These are phyloP conservation scores for Perdita meconis DNA, from an alignment of 2,888 invertebrate species.

Conservation along the genomic window DNA sequence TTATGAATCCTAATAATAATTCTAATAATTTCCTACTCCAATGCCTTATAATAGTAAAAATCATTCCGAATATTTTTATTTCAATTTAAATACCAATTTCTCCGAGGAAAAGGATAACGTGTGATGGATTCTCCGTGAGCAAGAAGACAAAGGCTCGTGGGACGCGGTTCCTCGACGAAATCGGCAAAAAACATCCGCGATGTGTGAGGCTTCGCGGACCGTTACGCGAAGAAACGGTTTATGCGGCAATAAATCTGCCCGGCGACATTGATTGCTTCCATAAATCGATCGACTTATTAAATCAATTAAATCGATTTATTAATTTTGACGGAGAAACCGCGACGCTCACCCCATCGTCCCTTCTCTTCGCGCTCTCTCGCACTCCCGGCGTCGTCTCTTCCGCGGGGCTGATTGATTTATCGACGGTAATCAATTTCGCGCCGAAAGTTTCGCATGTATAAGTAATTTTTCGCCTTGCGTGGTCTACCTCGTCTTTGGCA, in stretches of 20 bases:
- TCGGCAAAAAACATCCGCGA: constrained; percentile 29
- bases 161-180: constrained; percentile 13
- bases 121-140: background rate
- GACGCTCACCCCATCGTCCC: constrained; percentile 23
- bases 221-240: constrained; percentile 61
- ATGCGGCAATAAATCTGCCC: constrained; percentile 43
- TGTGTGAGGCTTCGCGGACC: constrained; percentile 39
- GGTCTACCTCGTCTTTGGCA: constrained; percentile 52
- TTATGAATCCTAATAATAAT: too few relatives aligned
- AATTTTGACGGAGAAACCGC: constrained; percentile 66
- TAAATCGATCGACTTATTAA: constrained; percentile 72
- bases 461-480: constrained; percentile 64
- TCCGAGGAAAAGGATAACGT: background rate
- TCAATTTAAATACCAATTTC: too few relatives aligned
- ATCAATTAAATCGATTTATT: constrained; percentile 70
- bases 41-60: too few relatives aligned
- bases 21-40: too few relatives aligned
- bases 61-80: too few relatives aligned
- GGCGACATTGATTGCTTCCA: constrained; percentile 67
- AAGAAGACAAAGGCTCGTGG: background rate
- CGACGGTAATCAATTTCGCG: constrained; percentile 67
- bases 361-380: constrained; percentile 4
- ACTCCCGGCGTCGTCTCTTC: background rate
- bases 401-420: constrained; percentile 69
- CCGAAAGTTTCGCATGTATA: constrained; percentile 71